Percentiles rank a stretch among this genome's conserved stretches.
These are phyloP conservation scores for Ictalurus punctatus DNA, from an alignment of 2,113 vertebrate genomes.

Conservation along the genomic window DNA sequence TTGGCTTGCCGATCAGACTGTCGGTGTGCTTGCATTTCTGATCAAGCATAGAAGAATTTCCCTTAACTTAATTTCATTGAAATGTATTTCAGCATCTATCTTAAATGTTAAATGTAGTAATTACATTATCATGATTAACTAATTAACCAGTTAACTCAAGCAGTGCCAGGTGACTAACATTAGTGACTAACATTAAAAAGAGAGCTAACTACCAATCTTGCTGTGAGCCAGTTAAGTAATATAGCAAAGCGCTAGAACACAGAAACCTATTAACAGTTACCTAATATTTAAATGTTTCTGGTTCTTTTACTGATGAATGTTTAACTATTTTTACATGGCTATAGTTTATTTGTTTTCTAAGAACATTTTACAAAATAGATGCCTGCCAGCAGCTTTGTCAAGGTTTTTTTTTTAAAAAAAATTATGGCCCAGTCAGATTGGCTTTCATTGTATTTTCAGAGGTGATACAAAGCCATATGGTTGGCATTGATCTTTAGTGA, in stretches of 20 bases:
- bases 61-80: neutral
- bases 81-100: neutral
- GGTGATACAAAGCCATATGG: neutral
- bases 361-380: neutral
- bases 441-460: neutral
- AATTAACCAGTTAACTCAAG: neutral
- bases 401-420: neutral
- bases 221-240: neutral
- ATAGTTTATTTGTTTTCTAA: neutral
- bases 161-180: neutral
- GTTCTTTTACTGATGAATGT: neutral
- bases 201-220: neutral
- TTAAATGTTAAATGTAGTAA: neutral
- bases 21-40: neutral
- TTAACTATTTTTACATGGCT: neutral
- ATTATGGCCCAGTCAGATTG: neutral
- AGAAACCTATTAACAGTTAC: neutral
- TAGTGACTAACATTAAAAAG: neutral
- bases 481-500: conserved; percentile 1
- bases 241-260: neutral
- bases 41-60: neutral
- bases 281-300: neutral
- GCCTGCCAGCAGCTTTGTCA: neutral
- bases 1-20: conserved; percentile 3
- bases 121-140: neutral